phyloP scores from a whole-genome alignment of 2,113 vertebrate genomes.

The Cairina moschata region DNA sequence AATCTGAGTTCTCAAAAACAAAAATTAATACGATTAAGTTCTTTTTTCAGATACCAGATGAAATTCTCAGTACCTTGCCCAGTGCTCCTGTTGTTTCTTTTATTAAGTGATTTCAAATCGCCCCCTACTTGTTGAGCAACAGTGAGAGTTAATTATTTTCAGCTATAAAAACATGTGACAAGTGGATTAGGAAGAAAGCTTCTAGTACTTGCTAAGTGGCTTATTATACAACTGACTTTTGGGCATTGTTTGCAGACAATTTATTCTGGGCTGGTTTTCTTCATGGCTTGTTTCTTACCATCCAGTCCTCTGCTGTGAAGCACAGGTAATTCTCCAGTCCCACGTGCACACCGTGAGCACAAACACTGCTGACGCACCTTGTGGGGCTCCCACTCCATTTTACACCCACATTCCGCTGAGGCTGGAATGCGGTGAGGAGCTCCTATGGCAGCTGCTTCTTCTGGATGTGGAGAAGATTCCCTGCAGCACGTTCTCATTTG shows the following conservation, averaged over 20 bases:
- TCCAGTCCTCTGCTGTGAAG: not conserved
- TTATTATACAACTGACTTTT: constrained; percentile 39
- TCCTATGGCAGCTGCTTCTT: not conserved
- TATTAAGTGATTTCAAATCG: constrained; percentile 51
- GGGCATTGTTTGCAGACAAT: not conserved
- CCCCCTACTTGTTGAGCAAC: constrained; percentile 26
- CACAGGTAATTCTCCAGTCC: not conserved
- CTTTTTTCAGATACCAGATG: constrained; percentile 23
- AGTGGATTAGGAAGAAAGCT: constrained; percentile 41
- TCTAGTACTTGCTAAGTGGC: constrained; percentile 20
- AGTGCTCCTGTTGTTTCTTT: not conserved
- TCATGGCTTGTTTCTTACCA: not conserved
- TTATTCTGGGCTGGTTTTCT: constrained; percentile 21
- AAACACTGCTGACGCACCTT: not conserved
- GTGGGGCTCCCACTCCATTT: not conserved
- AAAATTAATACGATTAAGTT: constrained; percentile 21
- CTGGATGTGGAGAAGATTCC: not conserved
- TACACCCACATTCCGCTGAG: not conserved
- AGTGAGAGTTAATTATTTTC: constrained; percentile 57
- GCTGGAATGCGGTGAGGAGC: not conserved
- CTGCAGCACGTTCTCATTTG: not conserved
- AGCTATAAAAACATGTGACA: constrained; percentile 53
- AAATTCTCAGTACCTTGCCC: constrained; percentile 18
- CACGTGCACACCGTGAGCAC: not conserved
- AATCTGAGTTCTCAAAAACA: not conserved